Base-by-base conservation (phyloP, 1,140 invertebrate genomes). In the Brachionus paranguensis region DNA sequence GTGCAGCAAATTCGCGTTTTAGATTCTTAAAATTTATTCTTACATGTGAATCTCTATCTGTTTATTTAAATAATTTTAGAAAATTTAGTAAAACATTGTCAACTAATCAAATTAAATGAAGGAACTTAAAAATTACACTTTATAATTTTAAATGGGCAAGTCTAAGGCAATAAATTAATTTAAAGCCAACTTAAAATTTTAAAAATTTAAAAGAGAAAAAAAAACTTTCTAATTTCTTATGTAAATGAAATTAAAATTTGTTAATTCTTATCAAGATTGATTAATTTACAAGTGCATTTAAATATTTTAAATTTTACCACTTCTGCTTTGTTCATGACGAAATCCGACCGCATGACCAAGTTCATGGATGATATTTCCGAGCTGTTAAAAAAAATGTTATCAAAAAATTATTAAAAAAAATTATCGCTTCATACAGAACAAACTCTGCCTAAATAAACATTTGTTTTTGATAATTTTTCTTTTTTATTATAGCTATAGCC, bases 291-390 rank as follows among this genome's bases (percentile, higher is more conserved):
- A 1, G 3, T 53, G 0, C 17, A 14, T 14, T 17, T 60, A 20
- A 17, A 60, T 17, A 60, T 29, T 68, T 12, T 1, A 70, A 37
- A 33, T 33, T 29, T n/a, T 76, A 76, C 72, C 72, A 27, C 86
- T 84, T 45, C 88, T 72, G 3, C 84, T 85, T 17, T 89, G 89
- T 76, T 89, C 88, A 70, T 89, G 88, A 37, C 85, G 91, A 86
- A 92, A 92, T 29, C 92, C 92, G 1, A 92, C 85, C 0, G 91
- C 91, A 85, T 93, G 93, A 86, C 93, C 89, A 5, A 93, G 87
- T 87, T 93, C 92, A 85, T 93, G 93, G 50, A 92, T 88, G 17
- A 92, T 89, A 3, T 91, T 91, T 5, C 92, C 92, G 24, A 86
- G 60, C 85, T 85, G 65, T n/a, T 68, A 5, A 29, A 81, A 27